phyloP scores from a whole-genome alignment of 2,888 invertebrate genomes.

The Apamea anceps region DNA sequence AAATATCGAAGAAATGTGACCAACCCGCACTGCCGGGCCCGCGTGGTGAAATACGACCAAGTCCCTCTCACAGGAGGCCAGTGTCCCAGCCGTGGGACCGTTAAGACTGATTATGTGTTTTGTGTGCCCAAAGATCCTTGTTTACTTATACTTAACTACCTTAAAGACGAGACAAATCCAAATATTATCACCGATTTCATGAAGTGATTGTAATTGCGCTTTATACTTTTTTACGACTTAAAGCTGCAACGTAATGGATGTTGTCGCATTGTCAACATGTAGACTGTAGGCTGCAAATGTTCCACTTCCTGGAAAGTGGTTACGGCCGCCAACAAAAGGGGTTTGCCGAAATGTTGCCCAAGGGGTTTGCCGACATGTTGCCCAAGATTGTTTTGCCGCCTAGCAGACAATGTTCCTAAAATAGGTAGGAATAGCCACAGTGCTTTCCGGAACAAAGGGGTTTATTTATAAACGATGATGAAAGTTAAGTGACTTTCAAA shows the following conservation, averaged over 20 bases:
- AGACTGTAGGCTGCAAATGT: background rate
- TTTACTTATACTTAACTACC: background rate
- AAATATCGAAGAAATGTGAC: background rate
- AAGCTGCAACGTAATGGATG: background rate
- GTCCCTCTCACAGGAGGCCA: background rate
- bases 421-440: background rate
- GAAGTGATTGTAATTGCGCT: background rate
- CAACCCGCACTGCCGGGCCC: too few species aligned
- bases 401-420: too few species aligned
- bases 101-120: too few species aligned
- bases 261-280: background rate
- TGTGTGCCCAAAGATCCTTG: background rate
- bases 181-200: background rate
- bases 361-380: constrained; percentile 12
- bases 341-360: constrained; percentile 16
- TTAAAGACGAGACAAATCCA: background rate
- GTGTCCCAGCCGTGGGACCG: background rate
- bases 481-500: background rate
- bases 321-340: background rate
- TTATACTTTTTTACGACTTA: background rate
- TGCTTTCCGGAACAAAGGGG: background rate
- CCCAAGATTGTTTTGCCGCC: constrained; percentile 9
- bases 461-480: background rate
- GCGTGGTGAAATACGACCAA: background rate
- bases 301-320: constrained; percentile 18